Conservation (phyloP, 1,140 invertebrate species). For the Thrips palmi region DNA sequence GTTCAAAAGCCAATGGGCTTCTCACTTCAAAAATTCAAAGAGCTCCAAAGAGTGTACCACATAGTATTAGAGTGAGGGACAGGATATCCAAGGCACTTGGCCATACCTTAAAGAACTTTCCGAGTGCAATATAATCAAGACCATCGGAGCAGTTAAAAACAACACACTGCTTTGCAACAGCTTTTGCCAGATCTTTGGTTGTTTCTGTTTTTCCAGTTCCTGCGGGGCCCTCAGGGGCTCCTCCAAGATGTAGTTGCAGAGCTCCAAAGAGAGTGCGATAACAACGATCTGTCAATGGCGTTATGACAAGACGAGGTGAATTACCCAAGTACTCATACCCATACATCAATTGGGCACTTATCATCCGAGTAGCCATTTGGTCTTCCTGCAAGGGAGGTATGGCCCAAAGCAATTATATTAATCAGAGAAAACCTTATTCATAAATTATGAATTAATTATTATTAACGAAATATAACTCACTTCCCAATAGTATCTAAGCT, state of each 20-base stretch:
- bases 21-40: too few relatives aligned
- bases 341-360: slow-evolving; percentile 76
- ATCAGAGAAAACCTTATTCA: not conserved
- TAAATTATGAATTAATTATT: slow-evolving; percentile 6
- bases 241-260: slow-evolving; percentile 60
- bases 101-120: slow-evolving; percentile 88
- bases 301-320: slow-evolving; percentile 68
- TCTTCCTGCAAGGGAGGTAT: slow-evolving; percentile 27
- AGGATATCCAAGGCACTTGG: too few relatives aligned
- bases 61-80: too few relatives aligned
- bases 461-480: slow-evolving; percentile 26
- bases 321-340: slow-evolving; percentile 93
- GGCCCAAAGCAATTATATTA: not conserved
- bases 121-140: slow-evolving; percentile 79
- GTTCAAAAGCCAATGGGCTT: too few relatives aligned
- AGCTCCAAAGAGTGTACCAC: too few relatives aligned
- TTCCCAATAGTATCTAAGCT: slow-evolving; percentile 89
- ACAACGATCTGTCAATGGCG: slow-evolving; percentile 75
- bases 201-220: slow-evolving; percentile 94
- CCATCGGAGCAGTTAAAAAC: slow-evolving; percentile 93
- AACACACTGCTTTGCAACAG: slow-evolving; percentile 88
- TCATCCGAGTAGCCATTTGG: slow-evolving; percentile 68
- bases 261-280: slow-evolving; percentile 86
- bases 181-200: slow-evolving; percentile 90
- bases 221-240: slow-evolving; percentile 86